Percentiles rank a stretch among this genome's conserved stretches.
Conservation (phyloP, 2,113 vertebrate genomes). For the Oncorhynchus gorbuscha region DNA sequence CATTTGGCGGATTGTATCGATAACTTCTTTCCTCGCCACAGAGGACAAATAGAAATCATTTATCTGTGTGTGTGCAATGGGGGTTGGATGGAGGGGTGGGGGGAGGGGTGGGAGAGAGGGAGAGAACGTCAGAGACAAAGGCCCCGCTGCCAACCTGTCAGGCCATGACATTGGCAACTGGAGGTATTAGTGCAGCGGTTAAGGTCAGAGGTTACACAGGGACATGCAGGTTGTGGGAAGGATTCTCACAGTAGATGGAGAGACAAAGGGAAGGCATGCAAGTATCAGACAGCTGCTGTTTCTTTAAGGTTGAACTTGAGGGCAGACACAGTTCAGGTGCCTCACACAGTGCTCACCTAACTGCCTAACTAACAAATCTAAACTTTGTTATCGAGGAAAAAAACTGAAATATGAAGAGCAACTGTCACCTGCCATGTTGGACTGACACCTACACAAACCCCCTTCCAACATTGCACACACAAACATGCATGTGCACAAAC, state of each 20-base stretch:
- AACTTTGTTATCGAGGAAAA: too few species aligned
- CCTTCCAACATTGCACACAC: background rate
- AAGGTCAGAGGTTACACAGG: conserved; percentile 85
- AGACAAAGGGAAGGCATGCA: too few species aligned
- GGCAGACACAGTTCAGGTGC: background rate
- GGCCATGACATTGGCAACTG: conserved; percentile 85
- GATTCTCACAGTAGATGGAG: conserved; percentile 77
- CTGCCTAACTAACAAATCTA: too few species aligned
- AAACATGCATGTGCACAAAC: conserved; percentile 29
- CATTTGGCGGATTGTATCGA: conserved; percentile 93
- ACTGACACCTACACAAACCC: too few species aligned
- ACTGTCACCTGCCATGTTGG: too few species aligned
- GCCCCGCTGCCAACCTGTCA: conserved; percentile 71
- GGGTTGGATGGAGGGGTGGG: conserved; percentile 57
- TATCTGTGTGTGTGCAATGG: conserved; percentile 83
- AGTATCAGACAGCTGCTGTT: conserved; percentile 76
- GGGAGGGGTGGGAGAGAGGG: conserved; percentile 18
- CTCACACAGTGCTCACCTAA: too few species aligned
- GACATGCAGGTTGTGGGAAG: conserved; percentile 81
- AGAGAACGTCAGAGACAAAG: conserved; percentile 78
- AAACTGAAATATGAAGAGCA: too few species aligned
- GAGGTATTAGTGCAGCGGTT: conserved; percentile 82
- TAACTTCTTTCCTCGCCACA: conserved; percentile 88
- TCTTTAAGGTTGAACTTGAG: conserved; percentile 26
- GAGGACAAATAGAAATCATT: conserved; percentile 98